A percentile compares a stretch with the other conserved stretches of the same genome.
Conservation (phyloP, 2,797 vertebrate species). For the Gallinago nigripennis region DNA sequence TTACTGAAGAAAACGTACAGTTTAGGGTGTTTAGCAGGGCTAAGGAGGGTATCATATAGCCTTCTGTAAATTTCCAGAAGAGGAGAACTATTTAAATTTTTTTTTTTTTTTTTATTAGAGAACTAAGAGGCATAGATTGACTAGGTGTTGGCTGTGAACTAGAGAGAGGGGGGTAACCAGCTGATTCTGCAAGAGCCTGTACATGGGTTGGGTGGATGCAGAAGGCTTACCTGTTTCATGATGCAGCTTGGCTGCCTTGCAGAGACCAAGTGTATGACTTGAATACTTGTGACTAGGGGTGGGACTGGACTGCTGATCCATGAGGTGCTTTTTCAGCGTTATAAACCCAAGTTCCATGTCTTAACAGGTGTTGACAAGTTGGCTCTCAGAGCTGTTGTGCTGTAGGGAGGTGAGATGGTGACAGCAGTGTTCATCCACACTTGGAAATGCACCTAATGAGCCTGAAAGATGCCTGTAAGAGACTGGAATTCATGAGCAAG, state of each 20-base stretch:
- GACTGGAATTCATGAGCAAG: not conserved
- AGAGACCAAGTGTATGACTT: not conserved
- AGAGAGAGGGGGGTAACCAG: not conserved
- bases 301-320: not conserved
- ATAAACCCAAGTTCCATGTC: not conserved
- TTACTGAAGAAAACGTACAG: not conserved
- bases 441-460: not conserved
- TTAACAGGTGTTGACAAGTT: not conserved
- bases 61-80: not conserved
- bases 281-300: not conserved
- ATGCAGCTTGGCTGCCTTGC: not conserved
- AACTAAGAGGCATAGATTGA: not conserved
- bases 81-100: not conserved
- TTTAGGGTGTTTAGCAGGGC: not conserved
- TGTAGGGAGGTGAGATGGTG: not conserved
- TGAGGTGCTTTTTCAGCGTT: not conserved
- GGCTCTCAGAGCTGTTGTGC: not conserved
- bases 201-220: rapidly evolving
- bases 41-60: not conserved
- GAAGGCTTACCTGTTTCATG: not conserved
- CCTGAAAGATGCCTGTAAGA: not conserved
- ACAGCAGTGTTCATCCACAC: not conserved
- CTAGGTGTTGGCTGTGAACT: not conserved
- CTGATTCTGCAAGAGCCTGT: not conserved
- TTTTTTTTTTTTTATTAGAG: not conserved